These are phyloP conservation scores for Pomacea maculata DNA, from an alignment of 1,140 invertebrate genomes.

Conservation along the genomic window DNA sequence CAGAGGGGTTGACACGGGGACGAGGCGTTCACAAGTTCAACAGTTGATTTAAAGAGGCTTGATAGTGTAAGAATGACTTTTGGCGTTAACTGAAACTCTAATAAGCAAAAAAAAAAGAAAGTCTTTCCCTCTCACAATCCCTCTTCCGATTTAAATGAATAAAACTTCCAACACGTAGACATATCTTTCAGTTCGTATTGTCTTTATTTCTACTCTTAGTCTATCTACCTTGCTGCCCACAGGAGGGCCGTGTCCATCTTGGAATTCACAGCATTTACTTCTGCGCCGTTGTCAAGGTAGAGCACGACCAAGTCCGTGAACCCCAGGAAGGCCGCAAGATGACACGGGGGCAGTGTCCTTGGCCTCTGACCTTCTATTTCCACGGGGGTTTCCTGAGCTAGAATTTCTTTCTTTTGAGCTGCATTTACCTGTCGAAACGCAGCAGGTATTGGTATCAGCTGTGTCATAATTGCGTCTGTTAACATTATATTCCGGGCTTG, in stretches of 20 bases:
- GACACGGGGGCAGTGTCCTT: constrained; percentile 52
- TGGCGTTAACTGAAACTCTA: not conserved
- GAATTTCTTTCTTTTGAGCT: constrained; percentile 26
- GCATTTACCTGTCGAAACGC: constrained; percentile 1
- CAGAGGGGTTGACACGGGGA: not conserved
- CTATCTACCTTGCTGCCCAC: constrained; percentile 47
- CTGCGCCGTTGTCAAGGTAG: constrained; percentile 42
- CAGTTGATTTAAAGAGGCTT: not conserved
- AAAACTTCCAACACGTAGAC: not conserved
- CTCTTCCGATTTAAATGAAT: not conserved
- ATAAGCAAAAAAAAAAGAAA: not conserved
- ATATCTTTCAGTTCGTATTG: too few species aligned
- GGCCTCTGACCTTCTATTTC: constrained; percentile 57
- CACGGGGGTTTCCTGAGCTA: constrained; percentile 51
- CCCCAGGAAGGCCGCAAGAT: constrained; percentile 55
- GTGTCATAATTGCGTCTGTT: too few species aligned
- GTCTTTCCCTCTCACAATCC: not conserved
- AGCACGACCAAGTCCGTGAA: constrained; percentile 45
- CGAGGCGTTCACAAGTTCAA: constrained; percentile 3
- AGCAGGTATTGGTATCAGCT: not conserved
- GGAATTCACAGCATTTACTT: constrained; percentile 50
- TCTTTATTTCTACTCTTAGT: too few species aligned
- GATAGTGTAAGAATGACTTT: not conserved
- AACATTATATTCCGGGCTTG: too few species aligned
- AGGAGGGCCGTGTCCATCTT: constrained; percentile 60